phyloP scores from a whole-genome alignment of 2,797 vertebrate species.

The Antennarius maculatus region DNA sequence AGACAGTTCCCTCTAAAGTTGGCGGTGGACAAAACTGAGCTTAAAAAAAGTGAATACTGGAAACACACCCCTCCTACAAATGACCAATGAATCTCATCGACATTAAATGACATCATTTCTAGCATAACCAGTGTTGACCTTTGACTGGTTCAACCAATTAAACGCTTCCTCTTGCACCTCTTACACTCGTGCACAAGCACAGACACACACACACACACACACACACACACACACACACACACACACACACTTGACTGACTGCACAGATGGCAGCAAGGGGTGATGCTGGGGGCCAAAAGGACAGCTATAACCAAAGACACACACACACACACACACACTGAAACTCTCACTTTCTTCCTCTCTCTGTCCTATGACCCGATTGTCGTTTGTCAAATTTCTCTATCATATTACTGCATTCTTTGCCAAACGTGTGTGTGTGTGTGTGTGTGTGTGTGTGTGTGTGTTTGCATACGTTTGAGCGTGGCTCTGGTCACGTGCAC shows the following conservation, averaged over 20 bases:
- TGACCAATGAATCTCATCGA: too few relatives aligned
- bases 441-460: neutral
- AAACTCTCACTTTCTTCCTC: neutral
- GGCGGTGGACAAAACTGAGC: too few relatives aligned
- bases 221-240: conserved; percentile 21
- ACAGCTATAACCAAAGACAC: conserved; percentile 39
- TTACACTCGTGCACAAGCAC: conserved; percentile 3
- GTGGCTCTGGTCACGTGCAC: neutral
- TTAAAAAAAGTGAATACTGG: too few relatives aligned
- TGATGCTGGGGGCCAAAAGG: conserved; percentile 63
- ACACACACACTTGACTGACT: conserved; percentile 45
- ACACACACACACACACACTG: conserved; percentile 7
- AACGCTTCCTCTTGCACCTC: neutral
- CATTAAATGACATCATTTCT: neutral
- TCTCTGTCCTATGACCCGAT: conserved; percentile 41
- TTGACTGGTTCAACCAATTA: conserved; percentile 10
- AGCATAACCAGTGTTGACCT: neutral
- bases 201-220: conserved; percentile 16
- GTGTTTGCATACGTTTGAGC: neutral
- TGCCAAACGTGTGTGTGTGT: neutral
- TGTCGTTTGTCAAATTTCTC: conserved; percentile 45
- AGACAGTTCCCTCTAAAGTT: too few relatives aligned
- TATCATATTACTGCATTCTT: conserved; percentile 22
- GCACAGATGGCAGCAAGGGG: conserved; percentile 68
- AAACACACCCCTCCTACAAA: too few relatives aligned